These are phyloP conservation scores for Kradibia gibbosae DNA, from an alignment of 1,140 invertebrate species.

Conservation along the genomic window DNA sequence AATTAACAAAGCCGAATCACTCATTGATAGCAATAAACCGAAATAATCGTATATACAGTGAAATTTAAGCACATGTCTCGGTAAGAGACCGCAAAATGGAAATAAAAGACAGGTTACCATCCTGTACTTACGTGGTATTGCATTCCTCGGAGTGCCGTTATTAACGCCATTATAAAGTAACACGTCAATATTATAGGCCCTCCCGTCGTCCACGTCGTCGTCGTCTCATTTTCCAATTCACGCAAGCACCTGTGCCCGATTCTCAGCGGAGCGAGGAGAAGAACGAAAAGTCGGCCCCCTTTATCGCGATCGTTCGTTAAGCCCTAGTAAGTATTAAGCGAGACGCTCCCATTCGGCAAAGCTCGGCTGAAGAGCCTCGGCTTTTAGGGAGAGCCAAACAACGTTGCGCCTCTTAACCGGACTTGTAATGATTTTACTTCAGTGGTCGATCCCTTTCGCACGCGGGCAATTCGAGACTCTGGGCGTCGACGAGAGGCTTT, in stretches of 20 bases:
- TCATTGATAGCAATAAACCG: slow-evolving; percentile 4
- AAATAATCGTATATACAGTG: background rate
- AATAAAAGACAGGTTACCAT: background rate
- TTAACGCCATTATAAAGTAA: slow-evolving; percentile 35
- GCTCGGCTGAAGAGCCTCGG: background rate
- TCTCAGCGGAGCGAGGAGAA: background rate
- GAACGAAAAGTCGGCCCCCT: background rate
- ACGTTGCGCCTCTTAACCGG: background rate
- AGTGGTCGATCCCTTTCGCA: background rate
- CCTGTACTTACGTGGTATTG: background rate
- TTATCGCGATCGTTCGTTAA: background rate
- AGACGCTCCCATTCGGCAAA: background rate
- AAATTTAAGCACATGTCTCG: background rate
- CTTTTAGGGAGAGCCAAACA: background rate
- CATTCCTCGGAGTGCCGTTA: slow-evolving; percentile 13
- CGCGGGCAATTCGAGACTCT: slow-evolving; percentile 17
- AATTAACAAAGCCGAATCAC: slow-evolving; percentile 14
- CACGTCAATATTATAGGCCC: slow-evolving; percentile 29
- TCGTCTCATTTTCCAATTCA: slow-evolving; percentile 23
- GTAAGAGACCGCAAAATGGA: background rate
- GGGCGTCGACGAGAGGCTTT: background rate
- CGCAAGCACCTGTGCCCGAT: slow-evolving; percentile 10
- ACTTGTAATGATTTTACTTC: slow-evolving; percentile 28
- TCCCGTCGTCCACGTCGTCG: background rate
- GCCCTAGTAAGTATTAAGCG: background rate